Conservation (phyloP, 2,113 vertebrate species). For the Fulica atra region DNA sequence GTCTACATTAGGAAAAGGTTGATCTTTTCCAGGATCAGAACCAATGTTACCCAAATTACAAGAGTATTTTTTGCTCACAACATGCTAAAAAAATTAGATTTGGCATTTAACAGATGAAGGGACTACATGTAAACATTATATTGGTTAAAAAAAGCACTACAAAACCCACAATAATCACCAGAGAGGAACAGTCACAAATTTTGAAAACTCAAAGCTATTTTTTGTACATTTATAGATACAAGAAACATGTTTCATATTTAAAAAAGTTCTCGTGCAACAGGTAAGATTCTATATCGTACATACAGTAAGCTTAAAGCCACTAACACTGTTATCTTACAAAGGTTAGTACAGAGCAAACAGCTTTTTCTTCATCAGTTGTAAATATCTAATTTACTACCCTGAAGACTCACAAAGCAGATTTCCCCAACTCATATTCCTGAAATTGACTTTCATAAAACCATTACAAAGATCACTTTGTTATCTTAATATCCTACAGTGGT, state of each 20-base stretch:
- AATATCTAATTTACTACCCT: constrained; percentile 1
- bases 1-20: background rate
- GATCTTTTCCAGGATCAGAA: background rate
- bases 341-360: background rate
- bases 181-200: background rate
- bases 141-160: background rate
- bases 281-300: background rate
- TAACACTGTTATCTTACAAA: background rate
- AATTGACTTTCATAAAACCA: constrained; percentile 17
- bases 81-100: background rate
- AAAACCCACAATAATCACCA: background rate
- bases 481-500: constrained; percentile 13
- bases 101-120: background rate
- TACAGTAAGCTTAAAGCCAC: background rate
- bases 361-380: background rate
- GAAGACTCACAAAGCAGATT: constrained; percentile 2
- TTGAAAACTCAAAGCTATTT: background rate
- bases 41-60: background rate
- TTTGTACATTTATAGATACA: background rate
- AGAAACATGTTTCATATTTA: background rate
- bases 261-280: too few relatives aligned
- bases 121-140: background rate
- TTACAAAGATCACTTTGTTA: constrained; percentile 22
- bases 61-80: background rate
- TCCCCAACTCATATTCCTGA: background rate